These are phyloP conservation scores for Thumatha senex DNA, from an alignment of 2,888 invertebrate genomes.

Conservation along the genomic window DNA sequence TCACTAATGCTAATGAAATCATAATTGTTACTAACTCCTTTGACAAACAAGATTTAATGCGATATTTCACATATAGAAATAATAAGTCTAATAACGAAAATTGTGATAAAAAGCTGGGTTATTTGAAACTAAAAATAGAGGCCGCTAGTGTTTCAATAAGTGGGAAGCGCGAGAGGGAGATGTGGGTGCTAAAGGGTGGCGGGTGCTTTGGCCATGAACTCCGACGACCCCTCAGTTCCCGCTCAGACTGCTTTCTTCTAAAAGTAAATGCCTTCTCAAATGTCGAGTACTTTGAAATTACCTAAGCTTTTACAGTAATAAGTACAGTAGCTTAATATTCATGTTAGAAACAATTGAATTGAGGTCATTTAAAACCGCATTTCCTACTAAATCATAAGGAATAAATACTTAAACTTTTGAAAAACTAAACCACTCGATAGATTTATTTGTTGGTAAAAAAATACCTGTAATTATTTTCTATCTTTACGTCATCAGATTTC, in stretches of 20 bases:
- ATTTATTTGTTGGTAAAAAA: too few relatives aligned
- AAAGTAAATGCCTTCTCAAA: slow-evolving; percentile 35
- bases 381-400: too few relatives aligned
- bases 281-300: slow-evolving; percentile 14
- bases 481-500: too few relatives aligned
- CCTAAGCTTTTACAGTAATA: neutral
- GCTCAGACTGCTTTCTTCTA: slow-evolving; percentile 34
- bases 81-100: too few relatives aligned
- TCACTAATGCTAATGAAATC: neutral
- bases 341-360: too few relatives aligned
- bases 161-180: slow-evolving; percentile 34
- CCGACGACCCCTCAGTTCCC: slow-evolving; percentile 60
- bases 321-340: too few relatives aligned
- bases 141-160: slow-evolving; percentile 24
- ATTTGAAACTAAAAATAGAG: slow-evolving; percentile 60
- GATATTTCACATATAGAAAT: too few relatives aligned
- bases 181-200: slow-evolving; percentile 20
- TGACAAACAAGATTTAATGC: neutral
- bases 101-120: too few relatives aligned
- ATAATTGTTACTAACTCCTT: neutral
- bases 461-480: too few relatives aligned
- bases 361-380: too few relatives aligned
- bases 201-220: slow-evolving; percentile 71
- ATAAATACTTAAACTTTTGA: too few relatives aligned
- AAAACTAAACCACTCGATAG: too few relatives aligned